Evolutionary conservation across 2,113 vertebrate species (phyloP).

Genomic region (Cnemophilus loriae): DNA sequence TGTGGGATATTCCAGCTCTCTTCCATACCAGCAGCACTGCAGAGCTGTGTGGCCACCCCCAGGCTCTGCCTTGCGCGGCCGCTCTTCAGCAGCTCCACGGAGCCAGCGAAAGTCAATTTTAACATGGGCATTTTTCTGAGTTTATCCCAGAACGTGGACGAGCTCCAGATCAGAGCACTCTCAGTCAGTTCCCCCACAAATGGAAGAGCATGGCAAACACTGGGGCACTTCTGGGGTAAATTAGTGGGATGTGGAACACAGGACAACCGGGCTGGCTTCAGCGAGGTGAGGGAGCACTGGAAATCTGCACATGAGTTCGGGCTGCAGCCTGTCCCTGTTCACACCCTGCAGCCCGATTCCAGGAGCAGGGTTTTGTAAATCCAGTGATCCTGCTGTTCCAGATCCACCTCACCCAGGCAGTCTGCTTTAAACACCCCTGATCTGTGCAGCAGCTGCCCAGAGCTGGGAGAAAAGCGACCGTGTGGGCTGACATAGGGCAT

Average conservation of each 20-base stretch:
- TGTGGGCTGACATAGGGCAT: not conserved
- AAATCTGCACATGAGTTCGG: rapidly evolving
- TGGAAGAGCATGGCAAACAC: not conserved
- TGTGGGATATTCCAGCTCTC: not conserved
- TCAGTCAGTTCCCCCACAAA: not conserved
- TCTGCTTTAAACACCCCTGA: not conserved
- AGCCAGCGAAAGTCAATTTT: rapidly evolving
- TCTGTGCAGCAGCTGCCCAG: not conserved
- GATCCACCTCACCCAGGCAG: not conserved
- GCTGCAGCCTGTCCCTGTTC: not conserved
- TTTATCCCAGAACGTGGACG: not conserved
- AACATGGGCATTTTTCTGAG: not conserved
- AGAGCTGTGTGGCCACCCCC: not conserved
- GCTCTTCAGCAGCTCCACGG: not conserved
- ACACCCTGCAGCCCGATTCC: not conserved
- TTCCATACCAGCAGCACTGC: rapidly evolving
- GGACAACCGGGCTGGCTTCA: not conserved
- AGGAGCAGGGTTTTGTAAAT: not conserved
- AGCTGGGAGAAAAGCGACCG: not conserved
- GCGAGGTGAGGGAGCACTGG: not conserved
- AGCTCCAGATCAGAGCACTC: not conserved
- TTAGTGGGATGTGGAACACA: not conserved
- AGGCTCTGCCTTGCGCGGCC: rapidly evolving
- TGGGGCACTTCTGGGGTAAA: rapidly evolving
- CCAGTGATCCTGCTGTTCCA: not conserved